phyloP scores from a whole-genome alignment of 2,113 vertebrate genomes.

The Cisticola juncidis region DNA sequence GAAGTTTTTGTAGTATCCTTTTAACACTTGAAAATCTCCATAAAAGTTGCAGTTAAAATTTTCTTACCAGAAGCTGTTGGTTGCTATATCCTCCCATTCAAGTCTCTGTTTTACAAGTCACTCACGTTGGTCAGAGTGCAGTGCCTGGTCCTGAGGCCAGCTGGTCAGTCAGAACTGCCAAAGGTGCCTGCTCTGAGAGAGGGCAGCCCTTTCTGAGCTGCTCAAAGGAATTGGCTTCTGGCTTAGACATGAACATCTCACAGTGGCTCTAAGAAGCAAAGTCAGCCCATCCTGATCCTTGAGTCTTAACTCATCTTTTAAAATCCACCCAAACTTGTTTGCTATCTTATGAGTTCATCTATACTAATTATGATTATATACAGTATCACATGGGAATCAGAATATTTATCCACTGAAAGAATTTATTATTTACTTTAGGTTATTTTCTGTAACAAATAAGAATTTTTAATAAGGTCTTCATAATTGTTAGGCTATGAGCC shows the following conservation, averaged over 20 bases:
- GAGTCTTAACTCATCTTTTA: not conserved
- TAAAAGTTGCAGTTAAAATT: not conserved
- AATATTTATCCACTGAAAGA: not conserved
- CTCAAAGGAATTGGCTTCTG: not conserved
- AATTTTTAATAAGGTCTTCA: not conserved
- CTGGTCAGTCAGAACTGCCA: accelerated
- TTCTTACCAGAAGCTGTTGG: not conserved
- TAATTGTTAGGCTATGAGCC: not conserved
- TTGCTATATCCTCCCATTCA: not conserved
- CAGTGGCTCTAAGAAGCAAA: not conserved
- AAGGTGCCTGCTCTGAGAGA: accelerated
- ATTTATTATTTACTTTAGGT: not conserved
- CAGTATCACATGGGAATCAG: not conserved
- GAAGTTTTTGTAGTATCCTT: not conserved
- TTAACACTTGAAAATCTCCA: not conserved
- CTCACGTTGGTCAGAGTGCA: not conserved
- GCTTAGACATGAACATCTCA: not conserved
- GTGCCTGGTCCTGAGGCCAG: not conserved
- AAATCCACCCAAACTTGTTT: not conserved
- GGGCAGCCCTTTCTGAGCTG: not conserved
- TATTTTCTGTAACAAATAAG: not conserved
- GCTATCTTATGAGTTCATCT: not conserved
- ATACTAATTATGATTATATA: not conserved
- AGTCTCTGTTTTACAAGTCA: not conserved
- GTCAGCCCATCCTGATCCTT: not conserved